Conservation (phyloP, 2,113 vertebrate genomes). For the Lophura nycthemera region DNA sequence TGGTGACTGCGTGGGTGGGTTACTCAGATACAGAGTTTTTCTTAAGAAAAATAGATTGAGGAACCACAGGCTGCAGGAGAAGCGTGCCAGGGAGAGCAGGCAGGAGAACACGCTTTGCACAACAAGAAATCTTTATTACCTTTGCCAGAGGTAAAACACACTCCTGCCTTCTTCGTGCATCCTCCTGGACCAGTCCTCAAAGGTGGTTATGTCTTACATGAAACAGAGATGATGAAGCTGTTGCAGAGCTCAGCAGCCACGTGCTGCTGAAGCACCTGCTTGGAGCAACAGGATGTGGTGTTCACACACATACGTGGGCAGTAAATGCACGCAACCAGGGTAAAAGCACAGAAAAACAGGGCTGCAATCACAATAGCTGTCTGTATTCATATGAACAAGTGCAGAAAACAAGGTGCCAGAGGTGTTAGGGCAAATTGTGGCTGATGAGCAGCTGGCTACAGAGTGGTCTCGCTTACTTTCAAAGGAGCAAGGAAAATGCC, state of each 20-base stretch:
- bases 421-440: not conserved
- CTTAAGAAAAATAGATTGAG: not conserved
- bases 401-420: not conserved
- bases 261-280: not conserved
- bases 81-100: not conserved
- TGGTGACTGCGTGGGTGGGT: not conserved
- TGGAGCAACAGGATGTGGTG: not conserved
- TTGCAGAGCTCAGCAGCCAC: fast-evolving
- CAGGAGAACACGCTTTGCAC: not conserved
- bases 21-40: fast-evolving
- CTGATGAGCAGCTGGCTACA: not conserved
- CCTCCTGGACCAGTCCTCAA: not conserved
- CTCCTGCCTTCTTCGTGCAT: not conserved
- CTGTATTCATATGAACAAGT: not conserved
- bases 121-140: not conserved
- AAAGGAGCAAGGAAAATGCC: not conserved
- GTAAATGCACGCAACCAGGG: not conserved
- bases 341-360: not conserved
- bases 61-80: not conserved
- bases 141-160: not conserved
- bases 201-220: fast-evolving
- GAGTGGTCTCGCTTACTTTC: not conserved
- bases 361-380: not conserved
- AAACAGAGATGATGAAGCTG: fast-evolving
- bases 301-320: not conserved